Evolutionary conservation across 2,113 vertebrate species (phyloP), one percentile per base, ranked within the genome.

Genomic region (Heloderma charlesbogerti): DNA sequence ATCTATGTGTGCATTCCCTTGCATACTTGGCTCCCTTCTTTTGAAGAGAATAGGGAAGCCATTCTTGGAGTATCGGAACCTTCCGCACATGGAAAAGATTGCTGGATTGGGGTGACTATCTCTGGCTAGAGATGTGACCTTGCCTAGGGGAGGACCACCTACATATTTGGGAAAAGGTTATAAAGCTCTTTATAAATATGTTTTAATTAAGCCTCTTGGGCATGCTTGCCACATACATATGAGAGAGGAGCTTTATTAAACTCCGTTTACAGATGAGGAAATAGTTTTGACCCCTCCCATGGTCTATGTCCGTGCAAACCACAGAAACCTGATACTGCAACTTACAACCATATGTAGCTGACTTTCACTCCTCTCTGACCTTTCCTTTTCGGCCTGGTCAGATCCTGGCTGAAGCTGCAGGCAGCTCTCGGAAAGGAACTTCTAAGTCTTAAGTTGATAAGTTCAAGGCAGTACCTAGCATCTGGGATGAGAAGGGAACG

Each of bases 191-290:
- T 79, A 86, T 69, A 86, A 90, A 54, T 67, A 57, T 89, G 72
- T 69, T 84, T 79, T 90, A 86, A 90, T 85, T 90, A 78, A 85
- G 71, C 83, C 89, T 78, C 89, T 78, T 66, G 72, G 72, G 82
- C 3, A 54, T 43, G 57, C 60, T 69, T 69, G 74, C 48, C 40
- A 43, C 57, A 84, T 54, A 43, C 60, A 51, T 54, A 20, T 60
- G 45, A 15, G 86, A 40, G 37, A 67, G 77, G 22, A 57, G 27
- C 25, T 81, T 75, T 51, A 79, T 88, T 84, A 84, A 78, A 60
- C 37, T 71, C 3, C 7, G 74, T 20, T 31, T 51, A 31, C 20
- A 54, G 13, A 51, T 63, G 54, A 78, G 78, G n/a, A 90, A 89
- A 77, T 54, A 20, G 25, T 69, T 85, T 27, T 79, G 57, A 51